Base-by-base conservation (phyloP, 2,113 vertebrate genomes). In the Engraulis encrasicolus region DNA sequence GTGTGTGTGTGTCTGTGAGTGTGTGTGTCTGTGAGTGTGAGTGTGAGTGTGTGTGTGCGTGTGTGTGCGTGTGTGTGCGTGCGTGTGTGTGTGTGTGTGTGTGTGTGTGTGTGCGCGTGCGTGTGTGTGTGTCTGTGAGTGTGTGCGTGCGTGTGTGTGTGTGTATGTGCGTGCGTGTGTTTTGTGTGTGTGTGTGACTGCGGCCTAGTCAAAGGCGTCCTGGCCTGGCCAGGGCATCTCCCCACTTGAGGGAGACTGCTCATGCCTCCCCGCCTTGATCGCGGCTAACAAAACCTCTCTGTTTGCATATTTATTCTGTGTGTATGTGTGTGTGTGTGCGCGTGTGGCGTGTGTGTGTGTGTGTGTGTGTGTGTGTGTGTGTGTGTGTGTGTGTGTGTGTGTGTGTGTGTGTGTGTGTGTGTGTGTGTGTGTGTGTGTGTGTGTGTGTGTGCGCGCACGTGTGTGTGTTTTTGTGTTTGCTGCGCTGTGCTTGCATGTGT, bases 141-240 rank as follows among this genome's bases (percentile, higher is more conserved):
- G 4, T 45, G 40, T 3, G 3, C 40, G 4, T 45, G 4, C 3
- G 40, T 45, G 3, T 45, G 40, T 45, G 40, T 45, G 40, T 45
- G 40, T 45, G 40, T 45, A 3, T 45, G 40, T 45, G 40, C 86
- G 89, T 82, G 80, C 90, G 86, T 50, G 88, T 81, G 83, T 88
- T 85, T 71, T 86, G 58, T 81, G 85, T 50, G 81, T 85, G 80
- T 81, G 0, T 77, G 83, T 81, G 19, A 71, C 45, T 78, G 85
- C 81, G 23, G 66, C 66, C 31, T 12, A 34, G 34, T 31, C 11
- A 12, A 18, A 74, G 23, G 27, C 27, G 31, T 74, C n/a, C 66
- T 74, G 66, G 27, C 34, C 66, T n/a, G n/a, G n/a, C n/a, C 66
- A 31, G 66, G 66, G 23, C 31, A 74, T 74, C 66, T 34, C 66